phyloP scores from a whole-genome alignment of 2,113 vertebrate genomes.

The Anthoscopus minutus region DNA sequence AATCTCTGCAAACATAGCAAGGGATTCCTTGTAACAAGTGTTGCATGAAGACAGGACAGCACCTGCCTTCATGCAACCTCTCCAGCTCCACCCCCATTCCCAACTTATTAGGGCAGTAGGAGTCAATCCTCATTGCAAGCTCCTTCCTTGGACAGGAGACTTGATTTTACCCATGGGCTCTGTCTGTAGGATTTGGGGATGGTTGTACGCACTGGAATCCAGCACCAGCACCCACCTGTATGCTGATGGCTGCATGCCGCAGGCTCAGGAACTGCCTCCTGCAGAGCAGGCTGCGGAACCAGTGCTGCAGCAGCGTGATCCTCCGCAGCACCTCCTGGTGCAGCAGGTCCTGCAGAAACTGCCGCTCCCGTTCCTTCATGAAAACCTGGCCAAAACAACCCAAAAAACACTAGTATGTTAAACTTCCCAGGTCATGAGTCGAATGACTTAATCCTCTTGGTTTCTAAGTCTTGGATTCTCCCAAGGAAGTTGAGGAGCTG shows the following conservation, averaged over 20 bases:
- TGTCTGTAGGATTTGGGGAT: not conserved
- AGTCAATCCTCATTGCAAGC: not conserved
- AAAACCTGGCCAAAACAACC: slow-evolving; percentile 78
- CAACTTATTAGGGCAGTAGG: not conserved
- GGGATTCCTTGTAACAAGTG: not conserved
- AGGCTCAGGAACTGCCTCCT: slow-evolving; percentile 83
- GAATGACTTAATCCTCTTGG: not conserved
- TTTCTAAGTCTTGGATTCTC: not conserved
- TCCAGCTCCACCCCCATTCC: not conserved
- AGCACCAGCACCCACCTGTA: slow-evolving; percentile 79
- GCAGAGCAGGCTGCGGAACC: slow-evolving; percentile 81
- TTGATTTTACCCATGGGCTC: not conserved
- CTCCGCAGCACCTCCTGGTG: slow-evolving; percentile 86
- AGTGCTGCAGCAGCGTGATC: slow-evolving; percentile 82
- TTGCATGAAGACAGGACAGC: not conserved
- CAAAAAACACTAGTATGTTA: not conserved
- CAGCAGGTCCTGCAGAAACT: slow-evolving; percentile 85
- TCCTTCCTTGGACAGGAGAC: not conserved
- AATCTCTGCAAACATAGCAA: slow-evolving; percentile 72
- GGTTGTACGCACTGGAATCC: not conserved
- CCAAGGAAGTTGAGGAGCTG: not conserved
- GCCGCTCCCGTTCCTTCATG: slow-evolving; percentile 85
- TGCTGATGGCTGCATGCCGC: slow-evolving; percentile 74
- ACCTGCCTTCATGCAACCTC: not conserved
- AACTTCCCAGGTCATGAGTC: rapidly evolving